Base-by-base conservation (phyloP, 2,888 invertebrate species). In the Callyntrura guangdongensis region DNA sequence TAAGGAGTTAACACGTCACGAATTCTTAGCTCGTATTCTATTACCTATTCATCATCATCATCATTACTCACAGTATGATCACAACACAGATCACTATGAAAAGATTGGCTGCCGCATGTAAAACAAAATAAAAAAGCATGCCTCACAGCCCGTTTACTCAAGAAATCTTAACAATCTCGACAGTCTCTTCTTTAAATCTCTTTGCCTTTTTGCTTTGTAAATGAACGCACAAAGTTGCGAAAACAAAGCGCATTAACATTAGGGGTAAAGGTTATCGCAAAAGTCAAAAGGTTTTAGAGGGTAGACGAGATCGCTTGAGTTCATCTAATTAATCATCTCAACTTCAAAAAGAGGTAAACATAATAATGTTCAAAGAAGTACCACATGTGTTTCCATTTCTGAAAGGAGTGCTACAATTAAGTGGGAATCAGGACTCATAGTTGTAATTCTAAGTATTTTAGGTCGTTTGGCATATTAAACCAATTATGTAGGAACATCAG, bases 301-400 rank as follows among this genome's bases (percentile, higher is more conserved):
- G 36, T 36, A 8, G 9, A 45, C 6, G 25, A 25, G 53, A 56
- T 79, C 79, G 56, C 14, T 59, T n/a, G 27, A 56, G 79, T 79
- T 79, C 79, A 79, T n/a, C 36, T 59, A 56, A 79, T 79, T 79
- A 79, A 79, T 59, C 79, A 79, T 59, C 59, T n/a, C 17, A 20
- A 12, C 49, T 74, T 74, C 12, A 27, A 56, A 77, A 79, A 59
- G 56, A 6, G 79, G 12, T 22, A 22, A 22, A 59, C 79, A 59
- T 27, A 56, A 56, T n/a, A n/a, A 59, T 59, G 79, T 25, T 77
- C 45, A 47, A 17, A 59, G 56, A 36, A 4, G 79, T 56, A 77
- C 53, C 14, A 8, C 2, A 45, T 47, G 6, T 36, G 2, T 2
- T 36, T 36, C 6, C 36, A 36, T 36, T 36, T n/a, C 22, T n/a